Evolutionary conservation across 1,140 invertebrate genomes (phyloP), one percentile per base, ranked within the genome.

Genomic region (Trichonephila clavipes): DNA sequence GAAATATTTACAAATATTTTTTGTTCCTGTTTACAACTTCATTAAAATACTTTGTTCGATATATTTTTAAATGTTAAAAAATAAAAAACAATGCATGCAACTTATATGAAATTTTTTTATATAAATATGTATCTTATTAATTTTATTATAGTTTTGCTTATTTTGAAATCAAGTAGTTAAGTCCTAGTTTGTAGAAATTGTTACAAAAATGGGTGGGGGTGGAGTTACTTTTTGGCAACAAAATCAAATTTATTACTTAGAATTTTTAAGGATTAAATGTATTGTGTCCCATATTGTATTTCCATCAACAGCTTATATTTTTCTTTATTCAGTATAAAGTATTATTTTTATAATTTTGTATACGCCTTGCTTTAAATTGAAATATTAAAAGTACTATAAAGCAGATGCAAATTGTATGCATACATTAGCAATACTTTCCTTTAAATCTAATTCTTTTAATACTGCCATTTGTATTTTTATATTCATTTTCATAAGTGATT

Each of bases 261-360:
- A 10, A 51, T 10, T 51, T 51, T 51, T 10, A 10, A 51, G 7
- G 7, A 51, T 51, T 51, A 51, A 12, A 51, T 51, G 5, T 51
- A 51, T 51, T 51, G 7, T 51, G 51, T 51, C 10, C 51, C 51
- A 51, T 51, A 51, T 51, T 51, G 51, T 51, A 51, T 51, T 51
- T 51, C 51, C 51, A 51, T 51, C 51, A 51, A 51, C 51, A 51
- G 51, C 51, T 51, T 69, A 24, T 14, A 19, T 77, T 77, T 40
- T 77, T 40, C 6, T 28, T 77, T 40, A 19, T 77, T 77, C 6
- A 77, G 18, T 34, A 7, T 34, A 77, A 72, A 77, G 34, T 77
- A 28, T 24, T 40, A 77, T 77, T 77, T n/a, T 77, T 77, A 77
- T 77, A 40, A 77, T 77, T 69, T 28, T 77, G 28, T 77, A 40